phyloP scores from a whole-genome alignment of 2,888 invertebrate species.

The Apomyelois bistriatella region DNA sequence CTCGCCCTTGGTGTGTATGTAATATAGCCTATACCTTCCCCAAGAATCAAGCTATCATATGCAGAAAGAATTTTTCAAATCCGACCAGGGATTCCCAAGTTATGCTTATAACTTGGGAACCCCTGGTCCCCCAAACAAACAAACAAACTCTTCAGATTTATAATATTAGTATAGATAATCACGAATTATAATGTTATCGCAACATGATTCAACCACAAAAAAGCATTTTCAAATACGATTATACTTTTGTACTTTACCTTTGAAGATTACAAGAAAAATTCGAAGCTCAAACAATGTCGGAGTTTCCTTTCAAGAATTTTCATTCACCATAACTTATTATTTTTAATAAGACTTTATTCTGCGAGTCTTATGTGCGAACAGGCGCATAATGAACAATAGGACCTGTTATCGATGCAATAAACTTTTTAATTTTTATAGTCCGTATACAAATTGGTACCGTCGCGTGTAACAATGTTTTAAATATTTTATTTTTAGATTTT shows the following conservation, averaged over 20 bases:
- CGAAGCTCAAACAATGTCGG: background rate
- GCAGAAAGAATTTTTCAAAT: too few relatives aligned
- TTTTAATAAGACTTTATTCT: background rate
- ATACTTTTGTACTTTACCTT: background rate
- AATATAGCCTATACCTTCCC: too few relatives aligned
- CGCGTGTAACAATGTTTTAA: background rate
- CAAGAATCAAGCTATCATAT: too few relatives aligned
- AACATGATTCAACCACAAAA: background rate
- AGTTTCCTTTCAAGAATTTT: background rate
- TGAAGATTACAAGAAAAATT: background rate
- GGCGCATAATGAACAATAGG: conserved; percentile 22
- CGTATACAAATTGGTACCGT: conserved; percentile 35
- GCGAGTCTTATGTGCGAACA: background rate
- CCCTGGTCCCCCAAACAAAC: too few relatives aligned
- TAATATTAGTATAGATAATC: too few relatives aligned
- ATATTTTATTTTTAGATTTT: background rate
- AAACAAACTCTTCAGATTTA: too few relatives aligned
- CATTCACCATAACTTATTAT: background rate
- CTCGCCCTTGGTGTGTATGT: too few relatives aligned
- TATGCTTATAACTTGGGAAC: too few relatives aligned
- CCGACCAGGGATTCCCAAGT: too few relatives aligned
- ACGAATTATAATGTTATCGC: too few relatives aligned
- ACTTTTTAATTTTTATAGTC: conserved; percentile 30
- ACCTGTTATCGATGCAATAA: conserved; percentile 26
- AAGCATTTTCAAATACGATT: background rate